Base-by-base conservation (phyloP, 2,113 vertebrate genomes). In the Tyto alba region DNA sequence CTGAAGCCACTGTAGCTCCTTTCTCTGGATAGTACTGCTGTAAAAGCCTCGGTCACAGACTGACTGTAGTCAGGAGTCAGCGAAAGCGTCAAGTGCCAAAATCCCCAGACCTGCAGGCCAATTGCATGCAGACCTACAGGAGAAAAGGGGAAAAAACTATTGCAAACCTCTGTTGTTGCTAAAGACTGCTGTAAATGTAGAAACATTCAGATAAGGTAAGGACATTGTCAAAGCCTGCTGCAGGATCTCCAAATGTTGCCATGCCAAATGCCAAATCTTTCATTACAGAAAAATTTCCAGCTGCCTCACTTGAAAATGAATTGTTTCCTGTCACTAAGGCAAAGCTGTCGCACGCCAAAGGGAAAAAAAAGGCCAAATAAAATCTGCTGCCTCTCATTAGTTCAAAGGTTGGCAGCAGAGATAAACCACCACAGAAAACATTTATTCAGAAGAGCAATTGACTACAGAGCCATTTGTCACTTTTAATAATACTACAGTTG, bases 401-500 rank as follows among this genome's bases (percentile, higher is more conserved):
- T 67, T 94, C 89, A 97, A 94, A 97, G 92, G 87, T 95, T 96
- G 95, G 93, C 93, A 96, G 80, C 92, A 88, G 94, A 96, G 94
- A 96, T 63, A 96, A 93, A 91, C 80, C 75, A 48, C 85, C 34
- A 63, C 29, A 90, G 38, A 93, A 88, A 94, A 84, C 82, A 80
- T 89, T 95, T 96, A 92, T 95, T 97, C 86, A 71, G 53, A 96
- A 92, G 36, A 90, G 83, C 92, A 87, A 64, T 95, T 89, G 94
- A 88, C 90, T 95, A 69, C 74, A 56, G 79, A 77, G 30, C 89
- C 82, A 92, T 97, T 98, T 98, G 94, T 97, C 92, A 97, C 95
- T 98, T 98, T 97, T 95, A 97, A 97, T 97, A 97, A 95, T 68
- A 86, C 68, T 90, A 64, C 41, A 95, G 93, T 95, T 96, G 89